phyloP scores from a whole-genome alignment of 2,113 vertebrate genomes.

The Abramis brama region DNA sequence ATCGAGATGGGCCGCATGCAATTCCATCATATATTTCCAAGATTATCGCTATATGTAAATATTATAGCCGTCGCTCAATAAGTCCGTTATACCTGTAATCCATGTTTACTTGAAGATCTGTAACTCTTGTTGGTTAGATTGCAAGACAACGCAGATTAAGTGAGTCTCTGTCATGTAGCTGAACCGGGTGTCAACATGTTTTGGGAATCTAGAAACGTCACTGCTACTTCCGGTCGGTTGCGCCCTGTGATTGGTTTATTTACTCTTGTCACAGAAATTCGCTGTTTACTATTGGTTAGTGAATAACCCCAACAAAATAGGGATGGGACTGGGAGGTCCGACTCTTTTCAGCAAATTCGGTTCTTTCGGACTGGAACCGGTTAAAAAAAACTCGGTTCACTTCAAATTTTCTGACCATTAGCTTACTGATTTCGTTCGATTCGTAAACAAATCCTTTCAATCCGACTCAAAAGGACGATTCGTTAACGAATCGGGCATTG shows the following conservation, averaged over 20 bases:
- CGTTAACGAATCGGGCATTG: background rate
- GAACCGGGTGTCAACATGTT: conserved; percentile 43
- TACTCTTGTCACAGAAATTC: background rate
- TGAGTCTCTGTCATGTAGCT: background rate
- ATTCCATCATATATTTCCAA: background rate
- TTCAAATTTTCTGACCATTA: background rate
- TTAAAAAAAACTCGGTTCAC: background rate
- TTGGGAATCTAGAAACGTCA: conserved; percentile 30
- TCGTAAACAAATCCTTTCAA: background rate
- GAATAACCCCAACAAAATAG: background rate
- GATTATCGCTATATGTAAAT: background rate
- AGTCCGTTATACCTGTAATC: conserved; percentile 37
- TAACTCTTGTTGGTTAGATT: background rate
- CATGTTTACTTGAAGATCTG: conserved; percentile 30
- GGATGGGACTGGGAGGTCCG: no score
- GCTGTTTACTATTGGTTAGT: background rate
- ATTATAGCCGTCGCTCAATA: background rate
- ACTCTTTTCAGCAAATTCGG: background rate
- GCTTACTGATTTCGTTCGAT: background rate
- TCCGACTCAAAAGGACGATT: background rate
- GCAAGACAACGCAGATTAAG: background rate
- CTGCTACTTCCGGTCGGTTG: conserved; percentile 20
- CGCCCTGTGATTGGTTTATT: conserved; percentile 35
- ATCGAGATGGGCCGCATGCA: background rate
- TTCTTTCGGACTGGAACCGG: background rate